phyloP scores from a whole-genome alignment of 2,888 invertebrate genomes.

The Diaphora mendica region DNA sequence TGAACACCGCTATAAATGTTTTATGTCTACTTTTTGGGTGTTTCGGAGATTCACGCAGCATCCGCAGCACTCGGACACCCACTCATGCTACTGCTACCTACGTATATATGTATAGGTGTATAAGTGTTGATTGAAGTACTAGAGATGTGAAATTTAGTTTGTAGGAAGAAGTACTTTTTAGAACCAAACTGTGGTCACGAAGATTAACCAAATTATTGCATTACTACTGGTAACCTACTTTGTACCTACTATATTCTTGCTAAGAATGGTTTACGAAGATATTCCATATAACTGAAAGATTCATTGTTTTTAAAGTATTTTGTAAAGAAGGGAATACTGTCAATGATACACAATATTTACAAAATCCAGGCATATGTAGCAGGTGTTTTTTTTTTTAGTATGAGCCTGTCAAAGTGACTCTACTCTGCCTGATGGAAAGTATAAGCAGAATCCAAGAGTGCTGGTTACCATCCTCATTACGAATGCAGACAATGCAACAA shows the following conservation, averaged over 20 bases:
- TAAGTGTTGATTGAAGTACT: neutral
- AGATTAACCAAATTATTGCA: neutral
- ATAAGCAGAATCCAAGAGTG: too few species aligned
- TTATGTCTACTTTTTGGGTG: constrained; percentile 16
- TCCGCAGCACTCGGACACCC: constrained; percentile 1
- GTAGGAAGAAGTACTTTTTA: neutral
- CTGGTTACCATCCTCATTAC: too few species aligned
- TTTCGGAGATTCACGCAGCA: constrained; percentile 10
- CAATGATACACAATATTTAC: too few species aligned
- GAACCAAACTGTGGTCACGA: neutral
- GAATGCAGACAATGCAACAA: too few species aligned
- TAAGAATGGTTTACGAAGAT: too few species aligned
- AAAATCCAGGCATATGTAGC: too few species aligned
- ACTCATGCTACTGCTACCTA: neutral
- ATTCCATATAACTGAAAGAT: too few species aligned
- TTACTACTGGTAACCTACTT: too few species aligned
- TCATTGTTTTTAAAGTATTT: neutral
- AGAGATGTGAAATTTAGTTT: neutral
- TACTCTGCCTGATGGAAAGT: too few species aligned
- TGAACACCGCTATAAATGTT: constrained; percentile 30
- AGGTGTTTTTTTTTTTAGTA: too few species aligned
- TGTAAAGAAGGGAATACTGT: neutral
- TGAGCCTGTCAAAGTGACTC: too few species aligned
- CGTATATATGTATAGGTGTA: neutral
- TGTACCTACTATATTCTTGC: too few species aligned